phyloP scores from a whole-genome alignment of 2,888 invertebrate genomes.

The Drosophila mulleri region DNA sequence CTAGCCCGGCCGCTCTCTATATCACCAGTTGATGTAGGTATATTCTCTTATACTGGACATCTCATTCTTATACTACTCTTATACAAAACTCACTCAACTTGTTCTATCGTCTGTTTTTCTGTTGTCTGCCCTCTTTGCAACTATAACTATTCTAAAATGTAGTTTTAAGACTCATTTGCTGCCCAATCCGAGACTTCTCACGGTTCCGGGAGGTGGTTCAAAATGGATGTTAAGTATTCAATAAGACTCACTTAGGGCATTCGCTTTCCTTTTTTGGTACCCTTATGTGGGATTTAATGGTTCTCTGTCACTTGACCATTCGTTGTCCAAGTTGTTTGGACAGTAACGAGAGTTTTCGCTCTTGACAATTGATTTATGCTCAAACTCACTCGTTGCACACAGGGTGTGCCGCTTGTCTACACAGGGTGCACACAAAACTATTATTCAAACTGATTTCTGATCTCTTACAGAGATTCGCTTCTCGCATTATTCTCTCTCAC shows the following conservation, averaged over 20 bases:
- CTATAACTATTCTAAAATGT: not conserved
- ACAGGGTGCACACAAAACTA: not conserved
- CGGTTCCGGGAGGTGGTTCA: not conserved
- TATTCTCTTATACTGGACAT: slow-evolving; percentile 14
- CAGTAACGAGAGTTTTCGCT: not conserved
- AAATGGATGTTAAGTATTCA: not conserved
- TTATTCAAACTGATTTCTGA: not conserved
- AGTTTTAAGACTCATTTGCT: not conserved
- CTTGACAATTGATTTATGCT: slow-evolving; percentile 2
- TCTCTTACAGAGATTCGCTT: not conserved
- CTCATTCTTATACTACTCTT: slow-evolving; percentile 3
- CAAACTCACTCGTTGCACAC: not conserved
- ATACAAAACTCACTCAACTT: not conserved
- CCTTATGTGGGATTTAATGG: not conserved
- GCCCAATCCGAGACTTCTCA: not conserved
- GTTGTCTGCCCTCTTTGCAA: not conserved
- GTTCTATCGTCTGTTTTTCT: not conserved
- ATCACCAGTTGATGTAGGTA: not conserved
- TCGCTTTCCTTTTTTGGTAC: not conserved
- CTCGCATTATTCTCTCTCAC: not conserved
- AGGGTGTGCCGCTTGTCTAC: not conserved
- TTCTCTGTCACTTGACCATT: not conserved
- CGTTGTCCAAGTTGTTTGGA: not conserved
- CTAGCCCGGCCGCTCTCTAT: slow-evolving; percentile 5
- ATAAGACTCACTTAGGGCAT: not conserved